Conservation (phyloP, 2,888 invertebrate species). For the Lagria hirta region DNA sequence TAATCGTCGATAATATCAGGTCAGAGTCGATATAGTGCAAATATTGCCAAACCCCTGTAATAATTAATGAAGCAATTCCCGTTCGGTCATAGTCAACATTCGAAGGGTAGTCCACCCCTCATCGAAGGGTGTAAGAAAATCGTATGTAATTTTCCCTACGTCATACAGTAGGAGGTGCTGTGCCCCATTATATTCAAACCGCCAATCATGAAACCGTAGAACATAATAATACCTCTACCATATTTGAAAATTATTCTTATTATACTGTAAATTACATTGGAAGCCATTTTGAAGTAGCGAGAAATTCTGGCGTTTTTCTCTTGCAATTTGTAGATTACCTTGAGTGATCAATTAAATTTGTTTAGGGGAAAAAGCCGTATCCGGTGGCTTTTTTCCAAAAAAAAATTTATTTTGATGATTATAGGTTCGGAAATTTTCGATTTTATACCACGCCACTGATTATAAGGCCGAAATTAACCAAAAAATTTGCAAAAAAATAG, state of each 20-base stretch:
- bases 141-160: constrained; percentile 21
- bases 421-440: not conserved
- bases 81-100: not conserved
- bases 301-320: too few relatives aligned
- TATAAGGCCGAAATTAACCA: too few relatives aligned
- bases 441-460: too few relatives aligned
- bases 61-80: too few relatives aligned
- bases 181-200: constrained; percentile 37
- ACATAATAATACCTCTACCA: constrained; percentile 49
- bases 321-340: constrained; percentile 24
- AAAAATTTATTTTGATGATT: constrained; percentile 4
- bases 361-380: constrained; percentile 17
- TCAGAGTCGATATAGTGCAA: too few relatives aligned
- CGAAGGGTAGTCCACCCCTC: constrained; percentile 19
- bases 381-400: constrained; percentile 13
- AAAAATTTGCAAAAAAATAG: too few relatives aligned
- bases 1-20: too few relatives aligned
- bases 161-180: constrained; percentile 38
- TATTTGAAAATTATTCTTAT: constrained; percentile 55
- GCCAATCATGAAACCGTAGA: constrained; percentile 39
- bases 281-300: constrained; percentile 43
- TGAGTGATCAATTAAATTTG: constrained; percentile 26
- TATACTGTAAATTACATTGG: constrained; percentile 48
- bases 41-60: too few relatives aligned
- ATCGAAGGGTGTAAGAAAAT: constrained; percentile 25